These are phyloP conservation scores for Drosophila ogumai DNA, from an alignment of 1,140 invertebrate species.

Conservation along the genomic window DNA sequence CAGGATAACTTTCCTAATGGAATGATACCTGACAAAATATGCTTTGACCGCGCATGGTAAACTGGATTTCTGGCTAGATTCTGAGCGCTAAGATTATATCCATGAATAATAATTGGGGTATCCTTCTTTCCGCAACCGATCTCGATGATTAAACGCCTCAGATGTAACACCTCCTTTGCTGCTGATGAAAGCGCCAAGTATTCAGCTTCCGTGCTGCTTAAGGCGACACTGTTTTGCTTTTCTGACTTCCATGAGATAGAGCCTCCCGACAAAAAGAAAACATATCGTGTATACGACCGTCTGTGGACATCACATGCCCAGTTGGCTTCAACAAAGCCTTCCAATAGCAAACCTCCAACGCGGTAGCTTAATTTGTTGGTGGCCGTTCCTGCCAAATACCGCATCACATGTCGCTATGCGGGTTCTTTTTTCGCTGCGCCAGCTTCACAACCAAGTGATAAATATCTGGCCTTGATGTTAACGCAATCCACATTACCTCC, in stretches of 20 bases:
- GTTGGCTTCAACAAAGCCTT: conserved; percentile 66
- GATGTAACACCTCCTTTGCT: conserved; percentile 28
- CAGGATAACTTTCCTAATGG: not conserved
- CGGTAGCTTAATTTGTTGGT: not conserved
- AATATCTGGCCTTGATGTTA: conserved; percentile 9
- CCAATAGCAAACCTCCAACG: not conserved
- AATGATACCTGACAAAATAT: not conserved
- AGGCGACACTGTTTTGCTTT: conserved; percentile 68
- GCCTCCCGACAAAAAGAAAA: conserved; percentile 29
- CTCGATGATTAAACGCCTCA: not conserved
- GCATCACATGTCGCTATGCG: conserved; percentile 2
- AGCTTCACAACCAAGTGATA: conserved; percentile 4
- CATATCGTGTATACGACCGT: conserved; percentile 68
- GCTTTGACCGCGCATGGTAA: not conserved
- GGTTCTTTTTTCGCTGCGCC: conserved; percentile 7
- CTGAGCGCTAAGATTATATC: not conserved
- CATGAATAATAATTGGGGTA: not conserved
- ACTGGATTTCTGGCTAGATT: not conserved
- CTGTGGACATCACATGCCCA: conserved; percentile 72
- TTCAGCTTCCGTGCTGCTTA: conserved; percentile 77
- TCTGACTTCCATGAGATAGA: conserved; percentile 72
- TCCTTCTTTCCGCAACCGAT: not conserved
- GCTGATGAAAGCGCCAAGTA: conserved; percentile 72
- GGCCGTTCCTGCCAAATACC: conserved; percentile 8
- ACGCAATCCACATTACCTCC: conserved; percentile 8